A percentile compares a stretch with the other conserved stretches of the same genome.
These are phyloP conservation scores for Malurus melanocephalus DNA, from an alignment of 2,113 vertebrate genomes.

Conservation along the genomic window DNA sequence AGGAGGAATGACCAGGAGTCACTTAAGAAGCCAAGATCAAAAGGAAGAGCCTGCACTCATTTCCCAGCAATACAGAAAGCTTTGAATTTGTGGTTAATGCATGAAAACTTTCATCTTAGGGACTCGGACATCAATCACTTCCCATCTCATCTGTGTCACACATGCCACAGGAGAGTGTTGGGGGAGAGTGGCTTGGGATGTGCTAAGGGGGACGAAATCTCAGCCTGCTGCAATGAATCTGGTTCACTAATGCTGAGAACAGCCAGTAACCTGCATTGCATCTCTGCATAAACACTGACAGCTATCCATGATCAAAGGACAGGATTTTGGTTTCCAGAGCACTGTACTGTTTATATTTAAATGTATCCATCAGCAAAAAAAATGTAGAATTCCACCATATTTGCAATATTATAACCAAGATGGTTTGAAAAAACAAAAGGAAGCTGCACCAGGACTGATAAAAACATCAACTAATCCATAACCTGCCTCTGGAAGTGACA, in stretches of 20 bases:
- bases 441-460: background rate
- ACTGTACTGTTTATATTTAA: background rate
- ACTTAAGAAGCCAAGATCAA: constrained; percentile 5
- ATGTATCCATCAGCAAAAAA: background rate
- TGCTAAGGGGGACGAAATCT: background rate
- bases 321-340: background rate
- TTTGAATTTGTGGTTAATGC: background rate
- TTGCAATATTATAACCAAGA: background rate
- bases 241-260: background rate
- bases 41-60: background rate
- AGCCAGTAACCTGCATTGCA: background rate
- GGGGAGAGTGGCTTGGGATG: background rate
- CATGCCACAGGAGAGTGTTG: background rate
- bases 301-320: background rate
- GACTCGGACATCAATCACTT: background rate
- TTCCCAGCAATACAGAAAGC: background rate
- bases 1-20: background rate
- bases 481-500: background rate
- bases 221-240: background rate
- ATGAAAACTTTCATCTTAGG: constrained; percentile 6
- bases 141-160: background rate
- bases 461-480: background rate
- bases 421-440: background rate
- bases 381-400: fast-evolving
- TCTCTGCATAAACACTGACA: background rate